Percentiles rank a stretch among this genome's conserved stretches.
Conservation (phyloP, 2,113 vertebrate species). For the Phrynosoma blainvillii region DNA sequence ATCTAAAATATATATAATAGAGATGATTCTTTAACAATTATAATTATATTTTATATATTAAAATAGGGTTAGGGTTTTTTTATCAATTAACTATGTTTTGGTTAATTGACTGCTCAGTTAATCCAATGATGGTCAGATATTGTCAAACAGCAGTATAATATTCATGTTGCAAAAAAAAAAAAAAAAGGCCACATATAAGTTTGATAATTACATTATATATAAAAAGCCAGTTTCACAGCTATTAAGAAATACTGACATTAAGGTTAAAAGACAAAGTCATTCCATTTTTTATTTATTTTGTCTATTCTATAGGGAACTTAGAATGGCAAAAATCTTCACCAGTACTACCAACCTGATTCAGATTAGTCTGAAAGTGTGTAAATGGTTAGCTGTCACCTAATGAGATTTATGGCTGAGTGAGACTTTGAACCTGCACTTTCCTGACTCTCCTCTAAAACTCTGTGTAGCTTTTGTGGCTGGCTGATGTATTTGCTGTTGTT, state of each 20-base stretch:
- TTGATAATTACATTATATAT: background rate
- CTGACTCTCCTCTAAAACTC: background rate
- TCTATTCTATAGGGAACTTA: background rate
- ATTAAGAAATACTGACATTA: background rate
- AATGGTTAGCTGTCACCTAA: background rate
- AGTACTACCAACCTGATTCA: too few relatives aligned
- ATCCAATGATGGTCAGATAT: background rate
- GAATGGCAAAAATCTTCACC: background rate
- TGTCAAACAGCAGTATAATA: background rate
- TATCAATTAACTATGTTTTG: background rate
- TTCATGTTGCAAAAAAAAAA: background rate
- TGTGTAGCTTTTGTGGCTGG: background rate
- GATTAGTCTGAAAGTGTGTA: background rate
- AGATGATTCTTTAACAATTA: background rate
- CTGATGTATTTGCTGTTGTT: background rate
- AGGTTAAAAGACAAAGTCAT: background rate
- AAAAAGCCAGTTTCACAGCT: background rate
- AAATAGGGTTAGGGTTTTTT: background rate
- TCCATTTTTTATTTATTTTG: background rate
- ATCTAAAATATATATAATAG: background rate
- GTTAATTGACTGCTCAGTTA: background rate
- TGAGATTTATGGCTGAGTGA: background rate
- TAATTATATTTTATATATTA: background rate
- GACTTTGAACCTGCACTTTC: background rate
- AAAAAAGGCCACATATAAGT: background rate